A percentile compares a stretch with the other conserved stretches of the same genome.
Conservation (phyloP, 2,113 vertebrate genomes). For the Petrocephalus microphthalmus region DNA sequence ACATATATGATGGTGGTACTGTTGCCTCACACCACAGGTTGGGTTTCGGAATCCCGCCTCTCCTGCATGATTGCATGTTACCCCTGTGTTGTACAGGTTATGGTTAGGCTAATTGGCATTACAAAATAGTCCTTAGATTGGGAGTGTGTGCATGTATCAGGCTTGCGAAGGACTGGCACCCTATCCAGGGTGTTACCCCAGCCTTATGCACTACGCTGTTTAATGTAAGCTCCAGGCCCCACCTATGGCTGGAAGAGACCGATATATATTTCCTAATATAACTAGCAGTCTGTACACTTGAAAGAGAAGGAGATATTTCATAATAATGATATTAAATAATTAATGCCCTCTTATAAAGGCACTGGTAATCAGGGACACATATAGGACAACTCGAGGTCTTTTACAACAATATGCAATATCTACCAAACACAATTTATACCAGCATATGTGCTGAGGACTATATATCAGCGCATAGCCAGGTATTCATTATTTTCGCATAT, state of each 20-base stretch:
- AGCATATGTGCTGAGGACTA: not conserved
- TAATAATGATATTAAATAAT: not conserved
- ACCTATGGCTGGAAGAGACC: not conserved
- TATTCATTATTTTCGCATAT: constrained; percentile 12
- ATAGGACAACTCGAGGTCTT: not conserved
- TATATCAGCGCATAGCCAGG: not conserved
- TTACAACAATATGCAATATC: not conserved
- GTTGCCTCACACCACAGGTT: not conserved
- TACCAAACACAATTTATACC: not conserved
- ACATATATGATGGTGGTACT: not conserved
- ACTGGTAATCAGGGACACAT: not conserved
- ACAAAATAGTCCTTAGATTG: not conserved
- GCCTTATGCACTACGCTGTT: not conserved
- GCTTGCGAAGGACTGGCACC: not conserved
- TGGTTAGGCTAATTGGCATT: not conserved
- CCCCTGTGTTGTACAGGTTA: not conserved
- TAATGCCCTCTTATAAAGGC: not conserved
- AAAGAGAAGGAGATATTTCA: not conserved
- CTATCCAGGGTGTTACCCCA: not conserved
- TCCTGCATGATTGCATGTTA: not conserved
- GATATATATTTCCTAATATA: not conserved
- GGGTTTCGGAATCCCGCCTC: not conserved
- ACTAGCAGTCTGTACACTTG: not conserved
- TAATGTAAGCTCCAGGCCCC: not conserved
- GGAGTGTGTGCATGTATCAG: not conserved